A percentile compares a stretch with the other conserved stretches of the same genome.
Evolutionary conservation across 2,888 invertebrate genomes (phyloP).

Genomic region (Pterobdella sp.): DNA sequence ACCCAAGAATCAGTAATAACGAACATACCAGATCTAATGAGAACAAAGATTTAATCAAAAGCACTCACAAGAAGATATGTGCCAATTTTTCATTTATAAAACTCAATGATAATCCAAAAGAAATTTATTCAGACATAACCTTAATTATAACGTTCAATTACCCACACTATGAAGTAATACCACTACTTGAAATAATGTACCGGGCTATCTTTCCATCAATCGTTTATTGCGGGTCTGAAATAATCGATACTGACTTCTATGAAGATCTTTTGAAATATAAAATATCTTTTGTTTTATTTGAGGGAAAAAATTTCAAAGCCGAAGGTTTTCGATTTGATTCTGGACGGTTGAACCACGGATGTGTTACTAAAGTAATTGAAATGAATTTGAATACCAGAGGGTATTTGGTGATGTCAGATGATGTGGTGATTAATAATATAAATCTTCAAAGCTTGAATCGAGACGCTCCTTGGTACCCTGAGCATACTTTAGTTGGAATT

Average conservation of each 20-base stretch:
- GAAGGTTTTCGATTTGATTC: too few species aligned
- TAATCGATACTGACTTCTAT: conserved; percentile 15
- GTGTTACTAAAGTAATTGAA: conserved; percentile 31
- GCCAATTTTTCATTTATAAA: neutral
- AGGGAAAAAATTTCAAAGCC: conserved; percentile 22
- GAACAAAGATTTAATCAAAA: neutral
- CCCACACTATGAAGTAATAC: conserved; percentile 36
- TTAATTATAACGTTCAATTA: conserved; percentile 36
- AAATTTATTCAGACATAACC: conserved; percentile 31
- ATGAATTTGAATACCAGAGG: conserved; percentile 32
- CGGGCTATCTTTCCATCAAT: conserved; percentile 36
- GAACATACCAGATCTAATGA: too few species aligned
- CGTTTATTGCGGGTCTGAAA: conserved; percentile 37
- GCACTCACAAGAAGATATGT: neutral
- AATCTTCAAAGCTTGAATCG: conserved; percentile 18
- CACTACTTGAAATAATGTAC: conserved; percentile 36
- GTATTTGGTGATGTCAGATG: conserved; percentile 36
- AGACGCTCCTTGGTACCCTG: conserved; percentile 33
- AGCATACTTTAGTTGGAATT: conserved; percentile 31
- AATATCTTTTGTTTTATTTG: conserved; percentile 34
- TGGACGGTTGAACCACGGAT: conserved; percentile 37
- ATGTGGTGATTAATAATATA: conserved; percentile 32
- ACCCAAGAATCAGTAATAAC: too few species aligned
- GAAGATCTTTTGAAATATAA: conserved; percentile 28
- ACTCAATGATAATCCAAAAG: conserved; percentile 27